These are phyloP conservation scores for Plutella xylostella DNA, from an alignment of 2,888 invertebrate species.

Conservation along the genomic window DNA sequence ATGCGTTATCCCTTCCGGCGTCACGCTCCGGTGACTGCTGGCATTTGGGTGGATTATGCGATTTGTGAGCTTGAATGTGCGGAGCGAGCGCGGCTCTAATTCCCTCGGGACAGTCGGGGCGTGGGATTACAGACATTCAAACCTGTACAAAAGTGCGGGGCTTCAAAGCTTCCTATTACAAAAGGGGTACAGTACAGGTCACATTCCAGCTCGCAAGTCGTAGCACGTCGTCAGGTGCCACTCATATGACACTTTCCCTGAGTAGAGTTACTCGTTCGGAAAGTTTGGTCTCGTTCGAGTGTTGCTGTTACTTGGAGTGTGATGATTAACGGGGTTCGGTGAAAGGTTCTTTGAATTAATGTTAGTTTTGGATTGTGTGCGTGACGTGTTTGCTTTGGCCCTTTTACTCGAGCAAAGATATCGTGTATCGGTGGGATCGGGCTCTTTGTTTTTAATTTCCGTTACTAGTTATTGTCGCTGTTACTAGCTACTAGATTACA, in stretches of 20 bases:
- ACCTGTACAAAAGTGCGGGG: neutral
- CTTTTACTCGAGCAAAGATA: too few relatives aligned
- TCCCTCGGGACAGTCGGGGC: neutral
- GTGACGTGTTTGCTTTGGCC: too few relatives aligned
- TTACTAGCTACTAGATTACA: too few relatives aligned
- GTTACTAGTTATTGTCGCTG: too few relatives aligned
- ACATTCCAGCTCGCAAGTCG: conserved; percentile 16
- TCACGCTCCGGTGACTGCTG: conserved; percentile 1
- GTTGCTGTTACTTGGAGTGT: neutral
- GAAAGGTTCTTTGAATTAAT: too few relatives aligned
- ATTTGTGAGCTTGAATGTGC: conserved; percentile 49
- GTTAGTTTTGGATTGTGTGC: too few relatives aligned
- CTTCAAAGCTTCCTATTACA: conserved; percentile 23
- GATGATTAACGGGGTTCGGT: conserved; percentile 2
- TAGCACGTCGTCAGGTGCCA: neutral
- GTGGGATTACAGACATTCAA: neutral
- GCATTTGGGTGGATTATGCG: conserved; percentile 38
- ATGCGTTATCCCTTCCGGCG: conserved; percentile 3
- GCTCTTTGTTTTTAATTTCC: too few relatives aligned
- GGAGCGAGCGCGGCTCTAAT: conserved; percentile 17
- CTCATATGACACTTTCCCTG: conserved; percentile 28
- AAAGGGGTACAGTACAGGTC: conserved; percentile 18
- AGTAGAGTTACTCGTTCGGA: conserved; percentile 18
- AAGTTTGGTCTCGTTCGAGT: conserved; percentile 17
- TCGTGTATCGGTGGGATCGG: too few relatives aligned